Evolutionary conservation across 2,888 invertebrate species (phyloP).

Genomic region (Limnephilus rhombicus): DNA sequence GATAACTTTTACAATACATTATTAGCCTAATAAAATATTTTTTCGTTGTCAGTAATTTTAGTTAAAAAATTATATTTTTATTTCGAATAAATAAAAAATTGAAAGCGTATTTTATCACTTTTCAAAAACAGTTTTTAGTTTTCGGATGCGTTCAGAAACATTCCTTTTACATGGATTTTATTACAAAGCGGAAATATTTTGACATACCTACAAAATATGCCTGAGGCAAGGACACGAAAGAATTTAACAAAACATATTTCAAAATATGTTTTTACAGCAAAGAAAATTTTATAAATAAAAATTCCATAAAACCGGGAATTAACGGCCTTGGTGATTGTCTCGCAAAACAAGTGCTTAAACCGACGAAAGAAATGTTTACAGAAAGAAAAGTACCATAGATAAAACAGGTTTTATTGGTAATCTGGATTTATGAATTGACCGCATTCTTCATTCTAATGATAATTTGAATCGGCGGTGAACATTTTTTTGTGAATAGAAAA

Average conservation of each 20-base stretch:
- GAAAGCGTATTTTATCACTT: no score
- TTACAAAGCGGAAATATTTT: no score
- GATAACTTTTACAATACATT: no score
- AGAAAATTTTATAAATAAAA: neutral
- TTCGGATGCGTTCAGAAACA: no score
- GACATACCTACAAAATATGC: no score
- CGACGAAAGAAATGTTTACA: neutral
- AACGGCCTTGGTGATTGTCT: neutral
- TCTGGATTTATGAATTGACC: neutral
- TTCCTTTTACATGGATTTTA: no score
- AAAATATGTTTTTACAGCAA: neutral
- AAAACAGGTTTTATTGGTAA: slow-evolving; percentile 5
- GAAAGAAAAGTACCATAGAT: neutral
- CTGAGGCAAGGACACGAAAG: no score
- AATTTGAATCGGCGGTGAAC: neutral
- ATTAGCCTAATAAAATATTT: no score
- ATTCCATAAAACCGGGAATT: neutral
- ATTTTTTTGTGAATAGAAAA: slow-evolving; percentile 7
- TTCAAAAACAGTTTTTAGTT: no score
- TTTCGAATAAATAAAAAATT: no score
- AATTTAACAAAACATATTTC: neutral
- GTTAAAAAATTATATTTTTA: no score
- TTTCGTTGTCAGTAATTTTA: no score
- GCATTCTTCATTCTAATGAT: slow-evolving; percentile 18
- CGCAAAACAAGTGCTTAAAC: neutral